Evolutionary conservation across 2,888 invertebrate genomes (phyloP).

Genomic region (Melinaea menophilus): DNA sequence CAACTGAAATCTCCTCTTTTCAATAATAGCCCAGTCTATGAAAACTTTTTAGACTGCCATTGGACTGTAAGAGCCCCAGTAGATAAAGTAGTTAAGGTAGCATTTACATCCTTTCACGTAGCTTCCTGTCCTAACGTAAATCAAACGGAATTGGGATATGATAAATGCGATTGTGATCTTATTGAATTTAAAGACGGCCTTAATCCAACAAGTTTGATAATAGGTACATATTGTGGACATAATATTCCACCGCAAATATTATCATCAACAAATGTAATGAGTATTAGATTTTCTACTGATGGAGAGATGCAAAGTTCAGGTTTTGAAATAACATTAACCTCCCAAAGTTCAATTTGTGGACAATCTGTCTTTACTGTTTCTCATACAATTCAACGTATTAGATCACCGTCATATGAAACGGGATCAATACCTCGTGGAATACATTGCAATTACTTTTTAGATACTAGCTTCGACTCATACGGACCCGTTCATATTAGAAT

Average conservation of each 20-base stretch:
- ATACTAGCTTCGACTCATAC: constrained; percentile 33
- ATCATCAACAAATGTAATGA: constrained; percentile 80
- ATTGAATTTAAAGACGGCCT: constrained; percentile 86
- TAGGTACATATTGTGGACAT: constrained; percentile 84
- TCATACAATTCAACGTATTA: constrained; percentile 41
- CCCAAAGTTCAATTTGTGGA: constrained; percentile 62
- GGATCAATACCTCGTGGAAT: constrained; percentile 55
- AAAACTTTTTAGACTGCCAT: constrained; percentile 83
- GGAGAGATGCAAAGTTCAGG: constrained; percentile 79
- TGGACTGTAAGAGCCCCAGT: constrained; percentile 82
- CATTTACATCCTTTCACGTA: constrained; percentile 75
- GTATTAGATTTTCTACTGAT: constrained; percentile 83
- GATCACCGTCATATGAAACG: constrained; percentile 54
- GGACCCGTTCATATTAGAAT: constrained; percentile 46
- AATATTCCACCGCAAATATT: constrained; percentile 72
- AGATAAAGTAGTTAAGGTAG: constrained; percentile 80
- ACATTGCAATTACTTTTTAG: constrained; percentile 55
- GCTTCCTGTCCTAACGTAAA: constrained; percentile 62
- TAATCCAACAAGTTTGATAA: constrained; percentile 80
- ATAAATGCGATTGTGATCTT: constrained; percentile 83
- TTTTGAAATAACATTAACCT: constrained; percentile 77
- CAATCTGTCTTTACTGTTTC: constrained; percentile 41
- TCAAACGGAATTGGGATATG: constrained; percentile 56
- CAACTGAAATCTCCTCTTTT: constrained; percentile 62
- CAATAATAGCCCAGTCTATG: constrained; percentile 71